A percentile compares a stretch with the other conserved stretches of the same genome.
phyloP scores from a whole-genome alignment of 2,113 vertebrate genomes.

The Fregetta grallaria region DNA sequence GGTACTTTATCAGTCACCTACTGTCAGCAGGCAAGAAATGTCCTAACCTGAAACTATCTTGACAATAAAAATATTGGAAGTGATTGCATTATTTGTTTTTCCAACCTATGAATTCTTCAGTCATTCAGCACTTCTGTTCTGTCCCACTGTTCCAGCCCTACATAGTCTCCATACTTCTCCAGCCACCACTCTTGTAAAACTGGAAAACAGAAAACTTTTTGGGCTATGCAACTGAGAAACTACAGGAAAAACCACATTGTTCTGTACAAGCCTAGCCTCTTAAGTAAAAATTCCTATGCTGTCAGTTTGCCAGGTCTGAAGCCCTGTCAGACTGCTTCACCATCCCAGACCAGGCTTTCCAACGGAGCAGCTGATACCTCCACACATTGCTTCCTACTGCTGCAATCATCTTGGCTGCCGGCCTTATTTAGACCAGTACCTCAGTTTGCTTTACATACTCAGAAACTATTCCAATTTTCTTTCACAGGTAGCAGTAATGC shows the following conservation, averaged over 20 bases:
- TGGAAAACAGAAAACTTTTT: not conserved
- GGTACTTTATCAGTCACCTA: not conserved
- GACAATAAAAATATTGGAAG: not conserved
- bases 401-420: not conserved
- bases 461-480: not conserved
- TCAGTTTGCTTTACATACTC: not conserved
- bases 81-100: not conserved
- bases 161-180: constrained; percentile 12
- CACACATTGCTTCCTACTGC: not conserved
- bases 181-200: not conserved
- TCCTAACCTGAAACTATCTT: not conserved
- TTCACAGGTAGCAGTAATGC: not conserved
- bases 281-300: not conserved
- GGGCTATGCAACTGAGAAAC: not conserved
- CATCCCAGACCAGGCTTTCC: not conserved
- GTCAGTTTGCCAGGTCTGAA: not conserved
- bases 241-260: constrained; percentile 54
- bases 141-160: not conserved
- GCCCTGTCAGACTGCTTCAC: not conserved
- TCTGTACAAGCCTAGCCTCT: not conserved
- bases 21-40: not conserved
- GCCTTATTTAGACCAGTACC: not conserved
- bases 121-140: not conserved
- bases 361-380: too few relatives aligned
- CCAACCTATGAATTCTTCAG: not conserved